phyloP scores from a whole-genome alignment of 2,113 vertebrate genomes.

The Taxidea taxus region DNA sequence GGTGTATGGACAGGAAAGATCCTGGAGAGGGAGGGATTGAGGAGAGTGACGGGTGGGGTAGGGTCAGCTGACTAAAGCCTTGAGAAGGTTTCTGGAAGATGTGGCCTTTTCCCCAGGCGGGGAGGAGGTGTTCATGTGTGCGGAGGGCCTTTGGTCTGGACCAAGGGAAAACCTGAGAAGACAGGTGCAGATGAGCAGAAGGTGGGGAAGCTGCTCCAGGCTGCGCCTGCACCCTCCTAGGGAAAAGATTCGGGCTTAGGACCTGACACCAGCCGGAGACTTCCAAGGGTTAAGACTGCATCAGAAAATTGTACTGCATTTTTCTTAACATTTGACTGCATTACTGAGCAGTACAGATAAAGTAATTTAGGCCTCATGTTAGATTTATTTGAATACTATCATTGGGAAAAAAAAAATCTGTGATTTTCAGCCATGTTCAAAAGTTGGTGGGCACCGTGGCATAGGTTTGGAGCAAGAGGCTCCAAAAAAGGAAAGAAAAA shows the following conservation, averaged over 20 bases:
- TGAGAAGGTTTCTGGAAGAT: background rate
- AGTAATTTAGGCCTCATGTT: conserved; percentile 30
- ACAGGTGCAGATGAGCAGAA: background rate
- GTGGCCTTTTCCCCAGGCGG: background rate
- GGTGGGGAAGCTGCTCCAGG: background rate
- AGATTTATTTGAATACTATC: conserved; percentile 42
- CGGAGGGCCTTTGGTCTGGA: background rate
- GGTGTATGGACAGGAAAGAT: background rate
- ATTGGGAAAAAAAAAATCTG: conserved; percentile 32
- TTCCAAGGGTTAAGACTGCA: conserved; percentile 68
- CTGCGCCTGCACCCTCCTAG: background rate
- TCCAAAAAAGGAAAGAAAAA: background rate
- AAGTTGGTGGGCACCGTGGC: conserved; percentile 17
- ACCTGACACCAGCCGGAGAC: background rate
- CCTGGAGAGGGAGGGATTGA: background rate
- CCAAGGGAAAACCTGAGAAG: background rate
- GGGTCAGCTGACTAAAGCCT: background rate
- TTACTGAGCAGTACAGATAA: conserved; percentile 35
- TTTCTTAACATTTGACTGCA: conserved; percentile 62
- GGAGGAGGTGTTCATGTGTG: too few relatives aligned
- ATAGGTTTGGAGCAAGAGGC: conserved; percentile 18
- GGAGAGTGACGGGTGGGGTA: background rate
- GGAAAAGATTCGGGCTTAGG: background rate
- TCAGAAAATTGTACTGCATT: conserved; percentile 60
- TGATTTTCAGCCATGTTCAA: conserved; percentile 32